Percentiles rank a stretch among this genome's conserved stretches.
Evolutionary conservation across 1,140 invertebrate genomes (phyloP).

Genomic region (Bradysia coprophila): DNA sequence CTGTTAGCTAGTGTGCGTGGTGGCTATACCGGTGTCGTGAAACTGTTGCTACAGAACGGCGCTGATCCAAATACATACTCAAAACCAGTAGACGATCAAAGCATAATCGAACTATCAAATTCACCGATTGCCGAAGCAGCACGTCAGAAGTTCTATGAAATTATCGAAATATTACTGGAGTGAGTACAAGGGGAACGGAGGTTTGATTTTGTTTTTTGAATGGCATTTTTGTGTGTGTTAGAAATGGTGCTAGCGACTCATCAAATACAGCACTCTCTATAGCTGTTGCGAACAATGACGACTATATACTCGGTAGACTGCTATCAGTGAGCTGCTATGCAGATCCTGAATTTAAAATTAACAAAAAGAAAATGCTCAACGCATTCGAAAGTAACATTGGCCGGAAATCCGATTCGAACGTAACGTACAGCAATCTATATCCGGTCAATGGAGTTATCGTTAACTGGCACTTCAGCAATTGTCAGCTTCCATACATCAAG

Average conservation of each 20-base stretch:
- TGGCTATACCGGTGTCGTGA: slow-evolving; percentile 53
- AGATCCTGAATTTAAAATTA: slow-evolving; percentile 73
- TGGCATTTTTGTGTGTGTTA: too few relatives aligned
- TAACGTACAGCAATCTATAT: slow-evolving; percentile 63
- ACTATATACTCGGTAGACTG: slow-evolving; percentile 14
- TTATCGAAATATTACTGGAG: slow-evolving; percentile 50
- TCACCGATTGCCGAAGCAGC: slow-evolving; percentile 57
- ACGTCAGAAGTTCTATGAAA: slow-evolving; percentile 37
- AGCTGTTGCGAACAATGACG: slow-evolving; percentile 15
- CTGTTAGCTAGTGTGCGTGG: slow-evolving; percentile 61
- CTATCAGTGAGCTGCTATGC: slow-evolving; percentile 41
- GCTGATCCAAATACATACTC: slow-evolving; percentile 49
- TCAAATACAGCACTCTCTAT: slow-evolving; percentile 55
- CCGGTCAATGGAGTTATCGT: slow-evolving; percentile 79
- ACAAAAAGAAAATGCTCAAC: slow-evolving; percentile 53
- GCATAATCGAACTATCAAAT: slow-evolving; percentile 19
- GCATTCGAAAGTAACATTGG: slow-evolving; percentile 39
- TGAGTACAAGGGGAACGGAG: slow-evolving; percentile 34
- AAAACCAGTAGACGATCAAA: slow-evolving; percentile 26
- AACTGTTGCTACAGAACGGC: slow-evolving; percentile 49
- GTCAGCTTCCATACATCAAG: slow-evolving; percentile 42
- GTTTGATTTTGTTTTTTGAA: neutral
- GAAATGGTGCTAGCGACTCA: slow-evolving; percentile 70
- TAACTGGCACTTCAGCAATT: slow-evolving; percentile 80
- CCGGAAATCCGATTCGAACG: slow-evolving; percentile 35